Evolutionary conservation across 2,797 vertebrate genomes (phyloP).

Genomic region (Acanthis flammea): DNA sequence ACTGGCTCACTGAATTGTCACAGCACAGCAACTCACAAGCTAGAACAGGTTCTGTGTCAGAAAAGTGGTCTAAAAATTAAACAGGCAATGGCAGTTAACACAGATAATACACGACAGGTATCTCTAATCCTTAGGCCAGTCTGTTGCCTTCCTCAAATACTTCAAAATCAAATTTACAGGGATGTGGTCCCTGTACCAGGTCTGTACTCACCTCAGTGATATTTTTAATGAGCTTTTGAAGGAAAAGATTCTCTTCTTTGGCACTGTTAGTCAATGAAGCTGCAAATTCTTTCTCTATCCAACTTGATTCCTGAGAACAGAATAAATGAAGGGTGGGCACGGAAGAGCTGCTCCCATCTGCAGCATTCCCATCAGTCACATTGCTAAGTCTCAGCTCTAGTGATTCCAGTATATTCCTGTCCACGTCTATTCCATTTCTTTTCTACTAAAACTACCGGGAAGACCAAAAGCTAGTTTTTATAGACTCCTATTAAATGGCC

Average conservation of each 20-base stretch:
- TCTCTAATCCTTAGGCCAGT: not conserved
- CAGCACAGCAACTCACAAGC: not conserved
- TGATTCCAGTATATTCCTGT: not conserved
- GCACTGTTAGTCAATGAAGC: slow-evolving; percentile 54
- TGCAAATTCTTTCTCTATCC: slow-evolving; percentile 63
- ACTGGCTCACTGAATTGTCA: not conserved
- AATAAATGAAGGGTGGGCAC: not conserved
- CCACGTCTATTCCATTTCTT: not conserved
- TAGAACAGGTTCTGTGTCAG: not conserved
- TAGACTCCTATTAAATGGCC: not conserved
- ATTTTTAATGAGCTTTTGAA: slow-evolving; percentile 69
- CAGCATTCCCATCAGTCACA: not conserved
- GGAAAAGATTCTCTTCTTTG: slow-evolving; percentile 68
- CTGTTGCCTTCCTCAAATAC: not conserved
- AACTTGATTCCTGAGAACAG: slow-evolving; percentile 66
- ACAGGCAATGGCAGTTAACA: not conserved
- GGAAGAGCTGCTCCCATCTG: not conserved
- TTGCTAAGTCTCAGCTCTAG: not conserved
- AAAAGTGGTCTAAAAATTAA: not conserved
- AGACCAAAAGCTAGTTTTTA: not conserved
- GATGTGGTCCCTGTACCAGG: not conserved
- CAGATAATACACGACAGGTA: not conserved
- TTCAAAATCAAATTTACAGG: not conserved
- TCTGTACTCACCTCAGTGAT: slow-evolving; percentile 67
- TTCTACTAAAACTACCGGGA: not conserved